Evolutionary conservation across 2,888 invertebrate genomes (phyloP), one percentile per base, ranked within the genome.

Genomic region (Syrphus vitripennis): DNA sequence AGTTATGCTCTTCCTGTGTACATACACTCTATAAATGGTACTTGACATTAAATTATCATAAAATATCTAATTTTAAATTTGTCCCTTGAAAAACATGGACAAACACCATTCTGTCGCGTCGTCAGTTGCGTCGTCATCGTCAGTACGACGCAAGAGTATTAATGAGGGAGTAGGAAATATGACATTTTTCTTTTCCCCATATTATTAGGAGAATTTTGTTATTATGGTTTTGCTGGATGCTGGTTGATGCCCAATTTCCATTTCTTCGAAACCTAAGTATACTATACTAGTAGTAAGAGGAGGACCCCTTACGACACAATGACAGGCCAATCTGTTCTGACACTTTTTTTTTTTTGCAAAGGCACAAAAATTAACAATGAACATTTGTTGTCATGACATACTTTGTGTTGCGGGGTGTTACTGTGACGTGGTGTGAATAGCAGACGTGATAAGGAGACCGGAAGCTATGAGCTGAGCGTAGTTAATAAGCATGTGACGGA

Each of bases 21-120:
- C 16, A 31, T 16, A 71, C 37, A 31, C 63, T 65, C 26, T n/a
- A n/a, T n/a, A n/a, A n/a, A n/a, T 7, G 42, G 48, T 75, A 71
- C 65, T 80, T 61, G 72, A 67, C 50, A 74, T 67, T 86, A 61
- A 77, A 86, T 86, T 81, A 86, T 86, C 71, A 86, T 86, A 81
- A 86, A 86, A 81, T 86, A 65, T 86, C 76, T 71, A 80, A 86
- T 86, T 86, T 86, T 67, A 77, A 86, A 86, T 86, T 84, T 86
- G 80, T 77, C 81, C 61, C 50, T 61, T 16, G n/a, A n/a, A 57
- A 77, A 45, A 24, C 21, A 14, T 40, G 71, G 53, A 69, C 50
- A 72, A 29, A 37, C 10, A n/a, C 31, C 24, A n/a, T n/a, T n/a
- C n/a, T n/a, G n/a, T n/a, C n/a, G n/a, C n/a, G n/a, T n/a, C n/a